Evolutionary conservation across 2,797 vertebrate genomes (phyloP), one percentile per base, ranked within the genome.

Genomic region (Micrastur ruficollis): DNA sequence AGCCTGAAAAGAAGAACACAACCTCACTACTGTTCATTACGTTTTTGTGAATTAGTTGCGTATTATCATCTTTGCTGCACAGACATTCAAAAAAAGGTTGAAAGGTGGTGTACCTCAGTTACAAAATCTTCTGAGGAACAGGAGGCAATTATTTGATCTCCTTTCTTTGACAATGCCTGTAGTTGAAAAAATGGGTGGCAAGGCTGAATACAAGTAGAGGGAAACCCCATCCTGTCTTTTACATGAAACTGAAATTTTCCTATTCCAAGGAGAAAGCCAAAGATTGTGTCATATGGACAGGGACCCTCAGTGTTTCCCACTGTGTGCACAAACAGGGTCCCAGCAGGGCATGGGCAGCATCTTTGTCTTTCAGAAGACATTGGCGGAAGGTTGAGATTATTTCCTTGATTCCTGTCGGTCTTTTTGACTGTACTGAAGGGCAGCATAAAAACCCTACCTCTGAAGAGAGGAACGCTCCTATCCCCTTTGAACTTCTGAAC

Each of bases 401-500:
- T 29, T 40, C 8, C 32, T 47, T 34, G 8, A 31, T 22, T 21
- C 6, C 10, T 32, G 1, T 17, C 44, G 27, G 21, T 22, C 19
- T 56, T 72, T 59, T 86, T n/a, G 23, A 46, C 17, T 11, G 7
- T 15, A n/a, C 5, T 14, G 6, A 71, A 71, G 3, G 26, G 5
- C 63, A 27, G 4, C 5, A 26, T 11, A 46, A 53, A 42, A 22
- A 0, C 2, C 5, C 2, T 46, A 26, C 6, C 52, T 53, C 42
- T 53, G 32, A 68, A 76, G 38, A 52, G 21, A 75, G 8, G 15
- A 65, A 14, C 4, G 4, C 9, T 70, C 13, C 12, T 32, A 53
- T 2, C 3, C 1, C 0, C 7, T 74, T 50, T 49, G 32, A 66
- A 8, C 7, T 20, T 36, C 46, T 76, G n/a, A n/a, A 18, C 46